Evolutionary conservation across 2,888 invertebrate genomes (phyloP).

Genomic region (Pammene aurita): DNA sequence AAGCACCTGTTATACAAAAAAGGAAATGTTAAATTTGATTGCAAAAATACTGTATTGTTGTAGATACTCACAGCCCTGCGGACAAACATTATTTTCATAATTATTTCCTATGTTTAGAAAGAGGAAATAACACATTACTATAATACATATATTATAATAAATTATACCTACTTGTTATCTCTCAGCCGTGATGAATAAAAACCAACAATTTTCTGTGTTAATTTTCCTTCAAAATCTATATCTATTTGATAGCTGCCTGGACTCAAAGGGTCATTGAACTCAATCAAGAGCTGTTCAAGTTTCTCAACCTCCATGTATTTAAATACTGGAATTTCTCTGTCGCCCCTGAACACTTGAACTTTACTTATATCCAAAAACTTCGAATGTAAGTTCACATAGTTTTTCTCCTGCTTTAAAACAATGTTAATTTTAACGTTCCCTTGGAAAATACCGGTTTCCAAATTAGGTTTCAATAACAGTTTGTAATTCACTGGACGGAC

Average conservation of each 20-base stretch:
- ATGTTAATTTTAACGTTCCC: constrained; percentile 70
- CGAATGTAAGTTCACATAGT: constrained; percentile 81
- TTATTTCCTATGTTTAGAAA: too few relatives aligned
- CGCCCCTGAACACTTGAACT: constrained; percentile 60
- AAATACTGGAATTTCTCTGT: constrained; percentile 54
- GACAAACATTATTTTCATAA: too few relatives aligned
- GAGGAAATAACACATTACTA: too few relatives aligned
- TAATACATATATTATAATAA: too few relatives aligned
- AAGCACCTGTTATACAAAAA: too few relatives aligned
- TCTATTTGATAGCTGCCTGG: constrained; percentile 78
- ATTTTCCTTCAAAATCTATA: constrained; percentile 85
- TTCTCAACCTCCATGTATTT: constrained; percentile 63
- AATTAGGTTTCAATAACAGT: constrained; percentile 62
- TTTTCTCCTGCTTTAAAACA: constrained; percentile 64
- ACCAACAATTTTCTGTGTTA: constrained; percentile 87
- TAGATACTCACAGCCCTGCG: too few relatives aligned
- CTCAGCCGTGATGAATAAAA: constrained; percentile 87
- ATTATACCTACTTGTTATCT: constrained; percentile 68
- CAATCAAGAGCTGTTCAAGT: constrained; percentile 67
- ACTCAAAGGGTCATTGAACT: constrained; percentile 56
- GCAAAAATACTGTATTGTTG: too few relatives aligned
- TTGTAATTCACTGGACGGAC: constrained; percentile 70
- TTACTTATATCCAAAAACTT: constrained; percentile 82
- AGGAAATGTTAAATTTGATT: too few relatives aligned
- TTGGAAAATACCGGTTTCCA: constrained; percentile 61